Evolutionary conservation across 1,140 invertebrate species (phyloP).

Genomic region (Philopotamus ludificatus): DNA sequence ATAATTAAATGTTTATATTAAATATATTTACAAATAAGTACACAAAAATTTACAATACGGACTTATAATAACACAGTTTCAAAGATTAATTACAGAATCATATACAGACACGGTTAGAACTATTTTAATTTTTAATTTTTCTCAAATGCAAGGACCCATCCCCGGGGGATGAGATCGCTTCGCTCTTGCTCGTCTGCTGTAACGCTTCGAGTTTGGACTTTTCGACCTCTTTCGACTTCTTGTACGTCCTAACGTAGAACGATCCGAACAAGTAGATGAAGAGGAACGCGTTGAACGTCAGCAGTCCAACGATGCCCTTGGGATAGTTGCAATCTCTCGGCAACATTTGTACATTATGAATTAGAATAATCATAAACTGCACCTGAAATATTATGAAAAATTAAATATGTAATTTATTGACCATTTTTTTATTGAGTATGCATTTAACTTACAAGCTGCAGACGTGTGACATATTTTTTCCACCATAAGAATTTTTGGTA

Average conservation of each 20-base stretch:
- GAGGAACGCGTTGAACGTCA: conserved; percentile 67
- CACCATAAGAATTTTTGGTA: conserved; percentile 90
- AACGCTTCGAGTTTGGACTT: conserved; percentile 4
- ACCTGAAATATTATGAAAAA: conserved; percentile 53
- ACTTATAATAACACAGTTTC: not conserved
- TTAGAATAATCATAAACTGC: conserved; percentile 72
- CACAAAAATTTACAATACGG: not conserved
- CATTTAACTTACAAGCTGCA: conserved; percentile 71
- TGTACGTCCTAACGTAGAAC: conserved; percentile 74
- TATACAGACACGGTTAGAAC: not conserved
- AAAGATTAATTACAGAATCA: not conserved
- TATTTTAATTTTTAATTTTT: not conserved
- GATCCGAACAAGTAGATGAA: conserved; percentile 79
- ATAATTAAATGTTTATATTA: too few relatives aligned
- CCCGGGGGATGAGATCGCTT: not conserved
- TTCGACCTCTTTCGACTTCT: conserved; percentile 42
- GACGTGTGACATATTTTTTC: conserved; percentile 86
- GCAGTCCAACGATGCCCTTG: conserved; percentile 60
- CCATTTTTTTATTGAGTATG: too few relatives aligned
- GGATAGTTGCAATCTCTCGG: conserved; percentile 60
- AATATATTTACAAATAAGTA: too few relatives aligned
- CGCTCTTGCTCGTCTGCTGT: not conserved
- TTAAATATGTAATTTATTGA: too few relatives aligned
- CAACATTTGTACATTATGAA: conserved; percentile 63
- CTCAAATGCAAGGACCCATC: not conserved